These are phyloP conservation scores for Dermatophagoides farinae DNA, from an alignment of 1,140 invertebrate species.

Conservation along the genomic window DNA sequence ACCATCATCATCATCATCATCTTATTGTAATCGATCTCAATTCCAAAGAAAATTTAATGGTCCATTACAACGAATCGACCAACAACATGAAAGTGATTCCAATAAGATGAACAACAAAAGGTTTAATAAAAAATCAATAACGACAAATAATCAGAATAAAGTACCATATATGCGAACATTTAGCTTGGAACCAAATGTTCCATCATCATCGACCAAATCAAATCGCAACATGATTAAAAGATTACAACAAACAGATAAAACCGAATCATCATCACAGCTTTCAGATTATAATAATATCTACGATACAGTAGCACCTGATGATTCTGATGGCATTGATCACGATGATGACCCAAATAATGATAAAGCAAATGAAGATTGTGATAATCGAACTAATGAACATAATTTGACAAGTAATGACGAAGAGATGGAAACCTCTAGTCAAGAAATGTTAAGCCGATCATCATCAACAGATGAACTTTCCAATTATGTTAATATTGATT, in stretches of 20 bases:
- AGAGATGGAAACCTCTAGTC: neutral
- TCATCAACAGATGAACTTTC: constrained; percentile 14
- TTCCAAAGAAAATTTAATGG: constrained; percentile 5
- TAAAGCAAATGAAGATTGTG: neutral
- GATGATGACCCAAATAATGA: neutral
- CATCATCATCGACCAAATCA: no score
- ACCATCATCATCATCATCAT: no score
- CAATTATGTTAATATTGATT: constrained; percentile 79
- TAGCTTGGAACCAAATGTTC: neutral
- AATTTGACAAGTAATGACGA: neutral
- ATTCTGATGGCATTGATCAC: neutral
- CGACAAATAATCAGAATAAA: neutral
- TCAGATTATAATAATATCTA: constrained; percentile 18
- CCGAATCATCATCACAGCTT: neutral
- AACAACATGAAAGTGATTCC: neutral
- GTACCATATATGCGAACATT: neutral
- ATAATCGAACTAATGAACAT: neutral
- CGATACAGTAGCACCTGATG: constrained; percentile 20
- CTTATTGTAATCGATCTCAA: neutral
- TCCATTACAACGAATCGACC: neutral
- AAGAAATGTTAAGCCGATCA: neutral
- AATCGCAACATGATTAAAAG: no score
- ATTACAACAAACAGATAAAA: neutral
- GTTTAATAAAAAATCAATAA: neutral
- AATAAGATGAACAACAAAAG: neutral